Evolutionary conservation across 2,113 vertebrate genomes (phyloP).

Genomic region (Alligator mississippiensis): DNA sequence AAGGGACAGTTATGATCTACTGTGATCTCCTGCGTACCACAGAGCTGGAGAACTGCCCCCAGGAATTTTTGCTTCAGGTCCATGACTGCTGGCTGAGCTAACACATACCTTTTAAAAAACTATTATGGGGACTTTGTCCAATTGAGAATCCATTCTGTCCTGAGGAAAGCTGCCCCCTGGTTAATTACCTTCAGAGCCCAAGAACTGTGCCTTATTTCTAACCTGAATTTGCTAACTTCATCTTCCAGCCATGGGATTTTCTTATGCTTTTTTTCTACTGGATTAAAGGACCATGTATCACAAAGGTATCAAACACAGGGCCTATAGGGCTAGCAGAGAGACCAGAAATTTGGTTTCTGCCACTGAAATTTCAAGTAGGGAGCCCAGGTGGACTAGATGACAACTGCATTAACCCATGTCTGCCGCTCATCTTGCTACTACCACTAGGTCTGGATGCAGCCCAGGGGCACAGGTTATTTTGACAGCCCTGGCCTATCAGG

Average conservation of each 20-base stretch:
- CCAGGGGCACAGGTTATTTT: too few relatives aligned
- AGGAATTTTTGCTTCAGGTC: background rate
- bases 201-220: background rate
- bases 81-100: background rate
- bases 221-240: background rate
- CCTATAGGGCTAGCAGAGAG: too few relatives aligned
- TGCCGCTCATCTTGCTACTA: too few relatives aligned
- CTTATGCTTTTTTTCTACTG: background rate
- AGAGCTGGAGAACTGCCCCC: background rate
- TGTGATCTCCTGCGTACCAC: background rate
- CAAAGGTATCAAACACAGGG: background rate
- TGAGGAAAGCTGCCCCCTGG: background rate
- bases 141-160: background rate
- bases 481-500: too few relatives aligned
- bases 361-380: too few relatives aligned
- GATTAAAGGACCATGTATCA: background rate
- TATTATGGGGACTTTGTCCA: background rate
- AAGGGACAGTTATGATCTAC: background rate
- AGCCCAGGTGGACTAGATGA: too few relatives aligned
- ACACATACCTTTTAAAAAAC: background rate
- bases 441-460: too few relatives aligned
- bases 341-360: too few relatives aligned
- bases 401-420: too few relatives aligned
- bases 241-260: background rate
- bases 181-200: background rate